These are phyloP conservation scores for Etheostoma perlongum DNA, from an alignment of 2,797 vertebrate genomes.

Conservation along the genomic window DNA sequence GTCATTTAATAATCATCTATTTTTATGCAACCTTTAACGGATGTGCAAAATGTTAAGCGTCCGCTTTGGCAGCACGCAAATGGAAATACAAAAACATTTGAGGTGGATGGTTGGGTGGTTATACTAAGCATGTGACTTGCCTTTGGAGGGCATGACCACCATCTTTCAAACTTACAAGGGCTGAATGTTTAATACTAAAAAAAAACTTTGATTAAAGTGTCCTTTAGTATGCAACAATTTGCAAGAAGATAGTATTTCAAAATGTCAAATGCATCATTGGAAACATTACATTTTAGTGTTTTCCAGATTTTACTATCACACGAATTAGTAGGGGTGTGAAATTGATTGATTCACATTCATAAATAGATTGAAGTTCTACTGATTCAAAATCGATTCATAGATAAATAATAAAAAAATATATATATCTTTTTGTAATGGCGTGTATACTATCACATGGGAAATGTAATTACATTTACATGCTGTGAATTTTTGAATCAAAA, in stretches of 20 bases:
- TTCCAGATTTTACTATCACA: neutral
- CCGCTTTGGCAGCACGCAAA: neutral
- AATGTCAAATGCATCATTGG: neutral
- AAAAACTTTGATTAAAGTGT: neutral
- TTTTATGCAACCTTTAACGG: neutral
- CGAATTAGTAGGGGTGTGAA: neutral
- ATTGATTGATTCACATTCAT: no score
- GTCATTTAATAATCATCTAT: neutral
- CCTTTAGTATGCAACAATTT: neutral
- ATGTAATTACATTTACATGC: no score
- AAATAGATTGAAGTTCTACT: no score
- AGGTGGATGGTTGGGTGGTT: neutral
- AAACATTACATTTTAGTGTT: neutral
- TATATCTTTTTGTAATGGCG: no score
- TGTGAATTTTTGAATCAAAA: no score
- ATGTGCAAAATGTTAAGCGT: neutral
- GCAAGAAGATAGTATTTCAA: neutral
- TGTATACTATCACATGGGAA: no score
- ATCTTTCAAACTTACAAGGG: neutral
- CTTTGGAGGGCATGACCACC: neutral
- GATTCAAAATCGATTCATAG: no score
- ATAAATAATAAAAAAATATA: no score
- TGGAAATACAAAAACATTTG: neutral
- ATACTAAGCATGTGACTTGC: neutral
- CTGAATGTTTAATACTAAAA: neutral